Evolutionary conservation across 2,113 vertebrate species (phyloP), one percentile per base, ranked within the genome.

Genomic region (Gambusia holbrooki): DNA sequence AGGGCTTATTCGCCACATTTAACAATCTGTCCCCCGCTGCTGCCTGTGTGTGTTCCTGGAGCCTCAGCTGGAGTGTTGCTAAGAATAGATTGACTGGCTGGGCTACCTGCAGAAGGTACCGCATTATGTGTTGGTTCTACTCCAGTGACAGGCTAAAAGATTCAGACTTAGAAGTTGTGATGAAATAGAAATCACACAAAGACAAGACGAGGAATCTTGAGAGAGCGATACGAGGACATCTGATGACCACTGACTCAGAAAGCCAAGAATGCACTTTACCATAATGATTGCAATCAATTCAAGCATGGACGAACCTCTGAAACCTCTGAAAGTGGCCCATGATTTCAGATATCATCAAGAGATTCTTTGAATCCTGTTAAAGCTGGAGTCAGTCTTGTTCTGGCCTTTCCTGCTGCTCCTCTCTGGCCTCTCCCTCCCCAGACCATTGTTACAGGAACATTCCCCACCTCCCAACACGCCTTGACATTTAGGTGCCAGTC

Each of bases 61-160:
- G 61, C 71, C 85, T 81, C 86, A 84, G 88, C 80, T 79, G 82
- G 84, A 80, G 69, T 76, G 75, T 22, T 60, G 62, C 87, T 90
- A 92, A 88, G 92, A 81, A 89, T 91, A 90, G 40, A 42, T 4
- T 5, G 40, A 42, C 40, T 42, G 40, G 88, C 54, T 28, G 77
- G 81, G 71, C 63, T 54, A 42, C 73, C 82, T 82, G 71, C 69
- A 65, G 65, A 71, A 51, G 77, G 77, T 74, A 74, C 77, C 65
- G 54, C 78, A 65, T 65, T 66, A 60, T 65, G 62, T 80, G 6
- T 22, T 4, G 14, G 17, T 25, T 54, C 48, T 54, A 22, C 48
- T 54, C 17, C 17, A 54, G 48, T 22, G 22, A 13, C 60, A 12
- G 25, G 8, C 7, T 61, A 9, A 61, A 61, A 14, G 58, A 28